Base-by-base conservation (phyloP, 2,888 invertebrate species). In the Hyalella azteca region DNA sequence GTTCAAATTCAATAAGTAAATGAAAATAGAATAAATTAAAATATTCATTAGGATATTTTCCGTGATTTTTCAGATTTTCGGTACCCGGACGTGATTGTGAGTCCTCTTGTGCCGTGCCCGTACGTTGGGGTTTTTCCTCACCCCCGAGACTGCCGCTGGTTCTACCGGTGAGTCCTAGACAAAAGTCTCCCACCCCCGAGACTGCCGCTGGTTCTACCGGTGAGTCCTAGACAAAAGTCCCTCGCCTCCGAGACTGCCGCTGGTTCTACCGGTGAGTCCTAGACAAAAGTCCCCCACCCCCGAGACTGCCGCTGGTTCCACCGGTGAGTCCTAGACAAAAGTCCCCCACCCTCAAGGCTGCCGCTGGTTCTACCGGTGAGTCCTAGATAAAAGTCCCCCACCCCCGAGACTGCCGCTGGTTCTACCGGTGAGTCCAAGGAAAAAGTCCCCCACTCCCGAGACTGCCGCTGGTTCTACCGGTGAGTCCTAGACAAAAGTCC, bases 61-160 rank as follows among this genome's bases (percentile, higher is more conserved):
- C 4, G 4, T 59, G 4, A 36, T 36, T 0, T 19, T 3, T 11
- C 66, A 66, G 66, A 66, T 66, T 66, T 66, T 66, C 66, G 66
- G 36, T 66, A 66, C 26, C 66, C 66, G 22, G 66, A 66, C 19
- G 15, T 15, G 19, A 66, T 66, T 29, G 66, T 66, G 66, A 36
- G 36, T 19, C 66, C 66, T 4, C 22, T 22, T n/a, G 66, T 66
- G 36, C 36, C 22, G 36, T 66, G 66, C 19, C 66, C 66, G 36
- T 66, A 36, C 36, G 66, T 36, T n/a, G 66, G 66, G 36, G 66
- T 66, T 11, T 66, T 66, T 19, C 66, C 66, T 32, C 66, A 66
- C 39, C 66, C 66, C 36, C 66, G 66, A 0, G 66, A 66, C 26
- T 66, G 66, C 19, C 32, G 19, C 36, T 66, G 66, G 66, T 66